Evolutionary conservation across 2,888 invertebrate genomes (phyloP).

Genomic region (Griposia aprilina): DNA sequence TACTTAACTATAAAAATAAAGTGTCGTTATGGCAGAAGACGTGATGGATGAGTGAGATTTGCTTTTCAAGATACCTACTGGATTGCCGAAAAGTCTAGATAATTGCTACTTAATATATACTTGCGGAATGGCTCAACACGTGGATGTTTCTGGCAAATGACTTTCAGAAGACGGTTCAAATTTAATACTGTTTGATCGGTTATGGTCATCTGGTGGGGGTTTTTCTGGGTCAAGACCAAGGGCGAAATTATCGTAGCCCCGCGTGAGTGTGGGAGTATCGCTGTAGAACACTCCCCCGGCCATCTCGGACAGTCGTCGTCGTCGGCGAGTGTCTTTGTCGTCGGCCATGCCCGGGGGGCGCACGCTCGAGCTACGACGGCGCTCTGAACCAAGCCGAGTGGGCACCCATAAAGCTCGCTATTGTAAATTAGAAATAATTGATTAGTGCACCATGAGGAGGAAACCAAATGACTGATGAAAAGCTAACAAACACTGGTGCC

Average conservation of each 20-base stretch:
- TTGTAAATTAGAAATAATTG: constrained; percentile 42
- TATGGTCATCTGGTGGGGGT: constrained; percentile 75
- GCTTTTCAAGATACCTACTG: constrained; percentile 8
- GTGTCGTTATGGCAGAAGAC: constrained; percentile 4
- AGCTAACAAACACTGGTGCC: neutral
- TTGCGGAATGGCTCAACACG: constrained; percentile 61
- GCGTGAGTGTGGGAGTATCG: constrained; percentile 77
- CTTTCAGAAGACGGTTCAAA: constrained; percentile 71
- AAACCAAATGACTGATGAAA: neutral
- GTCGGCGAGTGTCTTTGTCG: constrained; percentile 86
- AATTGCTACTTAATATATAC: constrained; percentile 19
- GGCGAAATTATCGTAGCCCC: constrained; percentile 85
- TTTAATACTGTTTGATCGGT: constrained; percentile 75
- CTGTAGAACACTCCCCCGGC: constrained; percentile 89
- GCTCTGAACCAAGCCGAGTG: constrained; percentile 81
- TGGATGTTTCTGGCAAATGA: constrained; percentile 71
- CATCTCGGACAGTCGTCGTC: constrained; percentile 86
- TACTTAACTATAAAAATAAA: neutral
- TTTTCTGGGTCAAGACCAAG: constrained; percentile 83
- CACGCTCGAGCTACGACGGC: constrained; percentile 86
- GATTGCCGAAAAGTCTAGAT: constrained; percentile 6
- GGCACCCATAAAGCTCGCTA: constrained; percentile 84
- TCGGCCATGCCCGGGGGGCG: constrained; percentile 84
- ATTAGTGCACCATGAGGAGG: constrained; percentile 13
- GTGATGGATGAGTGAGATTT: neutral